Percentiles rank a stretch among this genome's conserved stretches.
Conservation (phyloP, 2,797 vertebrate genomes). For the Onychomys leucogaster region DNA sequence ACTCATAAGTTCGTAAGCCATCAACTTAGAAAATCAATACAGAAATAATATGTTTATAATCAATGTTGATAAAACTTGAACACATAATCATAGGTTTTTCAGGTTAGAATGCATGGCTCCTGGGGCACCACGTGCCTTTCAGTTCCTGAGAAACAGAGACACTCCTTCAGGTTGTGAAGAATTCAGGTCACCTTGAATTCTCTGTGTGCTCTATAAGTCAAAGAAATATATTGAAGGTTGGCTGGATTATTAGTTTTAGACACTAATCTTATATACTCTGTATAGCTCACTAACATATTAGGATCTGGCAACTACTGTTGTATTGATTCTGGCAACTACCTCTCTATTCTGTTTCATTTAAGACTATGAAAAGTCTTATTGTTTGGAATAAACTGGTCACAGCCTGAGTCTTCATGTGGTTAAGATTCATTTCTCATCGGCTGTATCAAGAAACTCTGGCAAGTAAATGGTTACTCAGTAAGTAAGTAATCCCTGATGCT, state of each 20-base stretch:
- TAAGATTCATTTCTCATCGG: not conserved
- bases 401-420: not conserved
- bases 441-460: not conserved
- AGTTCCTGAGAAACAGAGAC: not conserved
- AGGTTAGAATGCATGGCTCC: not conserved
- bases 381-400: not conserved
- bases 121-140: not conserved
- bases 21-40: not conserved
- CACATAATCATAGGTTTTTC: not conserved
- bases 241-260: not conserved
- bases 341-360: not conserved
- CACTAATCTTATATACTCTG: not conserved
- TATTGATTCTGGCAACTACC: not conserved
- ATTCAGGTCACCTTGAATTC: not conserved
- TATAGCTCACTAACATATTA: not conserved
- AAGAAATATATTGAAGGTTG: not conserved
- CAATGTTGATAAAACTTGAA: not conserved
- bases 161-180: not conserved
- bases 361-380: not conserved
- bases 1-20: not conserved
- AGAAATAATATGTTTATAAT: not conserved
- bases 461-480: too few relatives aligned
- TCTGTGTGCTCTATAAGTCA: not conserved
- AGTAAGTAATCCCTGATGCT: not conserved
- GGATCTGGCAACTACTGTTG: not conserved